A percentile compares a stretch with the other conserved stretches of the same genome.
These are phyloP conservation scores for Cassiopea andromeda DNA, from an alignment of 30 jellyfish, hydroid and myxozoan species.

Conservation along the genomic window DNA sequence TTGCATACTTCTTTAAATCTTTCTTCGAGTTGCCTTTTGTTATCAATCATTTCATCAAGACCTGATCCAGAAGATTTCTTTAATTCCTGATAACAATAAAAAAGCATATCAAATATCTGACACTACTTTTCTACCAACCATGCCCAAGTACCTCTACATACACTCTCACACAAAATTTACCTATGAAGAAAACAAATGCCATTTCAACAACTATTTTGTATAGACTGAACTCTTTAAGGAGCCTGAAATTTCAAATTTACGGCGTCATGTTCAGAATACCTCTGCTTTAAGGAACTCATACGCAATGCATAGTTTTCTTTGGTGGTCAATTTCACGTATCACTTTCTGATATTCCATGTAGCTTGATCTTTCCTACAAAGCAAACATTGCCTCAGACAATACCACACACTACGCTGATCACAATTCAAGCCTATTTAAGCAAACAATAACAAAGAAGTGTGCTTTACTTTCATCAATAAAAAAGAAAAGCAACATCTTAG, in stretches of 20 bases:
- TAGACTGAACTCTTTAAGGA: too few species aligned
- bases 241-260: too few species aligned
- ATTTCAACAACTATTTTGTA: too few species aligned
- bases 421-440: too few species aligned
- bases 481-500: too few species aligned
- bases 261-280: conserved; percentile 48
- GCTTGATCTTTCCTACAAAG: conserved; percentile 82
- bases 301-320: conserved; percentile 77
- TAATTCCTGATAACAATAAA: conserved; percentile 44
- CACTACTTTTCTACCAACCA: too few species aligned
- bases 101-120: background rate
- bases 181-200: too few species aligned
- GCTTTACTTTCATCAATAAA: too few species aligned
- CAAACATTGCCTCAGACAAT: background rate
- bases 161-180: too few species aligned
- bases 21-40: conserved; percentile 61
- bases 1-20: conserved; percentile 67
- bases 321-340: conserved; percentile 91
- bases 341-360: conserved; percentile 93
- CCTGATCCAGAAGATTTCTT: conserved; percentile 79
- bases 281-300: conserved; percentile 86
- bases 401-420: too few species aligned
- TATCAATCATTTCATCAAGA: conserved; percentile 71
- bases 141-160: too few species aligned
- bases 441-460: too few species aligned